phyloP scores from a whole-genome alignment of 2,797 vertebrate genomes.

The Balearica regulorum region DNA sequence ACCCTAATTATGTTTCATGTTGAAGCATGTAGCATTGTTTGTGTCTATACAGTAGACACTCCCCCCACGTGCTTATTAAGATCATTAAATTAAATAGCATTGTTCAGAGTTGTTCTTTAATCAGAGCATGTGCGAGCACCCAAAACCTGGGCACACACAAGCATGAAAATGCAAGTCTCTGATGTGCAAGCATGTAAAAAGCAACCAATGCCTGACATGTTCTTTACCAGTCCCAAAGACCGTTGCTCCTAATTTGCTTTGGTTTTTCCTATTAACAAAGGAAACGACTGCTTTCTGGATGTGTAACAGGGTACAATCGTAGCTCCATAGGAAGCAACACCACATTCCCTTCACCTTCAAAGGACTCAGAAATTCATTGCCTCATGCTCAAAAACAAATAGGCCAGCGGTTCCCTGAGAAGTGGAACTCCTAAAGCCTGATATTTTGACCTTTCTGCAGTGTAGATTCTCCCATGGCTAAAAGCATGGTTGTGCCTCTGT shows the following conservation, averaged over 20 bases:
- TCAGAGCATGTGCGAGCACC: conserved; percentile 13
- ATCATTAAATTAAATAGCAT: conserved; percentile 52
- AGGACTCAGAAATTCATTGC: not conserved
- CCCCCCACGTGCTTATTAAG: conserved; percentile 29
- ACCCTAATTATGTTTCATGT: conserved; percentile 54
- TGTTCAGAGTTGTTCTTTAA: conserved; percentile 27
- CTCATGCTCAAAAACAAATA: not conserved
- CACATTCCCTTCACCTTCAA: not conserved
- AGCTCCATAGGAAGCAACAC: not conserved
- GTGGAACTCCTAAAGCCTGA: not conserved
- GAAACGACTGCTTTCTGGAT: conserved; percentile 8
- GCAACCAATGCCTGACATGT: not conserved
- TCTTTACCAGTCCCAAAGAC: not conserved
- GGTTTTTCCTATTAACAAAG: not conserved
- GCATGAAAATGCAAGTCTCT: not conserved
- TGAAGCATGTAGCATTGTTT: conserved; percentile 51
- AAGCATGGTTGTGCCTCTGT: not conserved
- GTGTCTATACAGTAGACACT: conserved; percentile 38
- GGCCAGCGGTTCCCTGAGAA: not conserved
- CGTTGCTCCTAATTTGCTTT: not conserved
- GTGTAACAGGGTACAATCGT: not conserved
- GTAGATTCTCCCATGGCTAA: not conserved
- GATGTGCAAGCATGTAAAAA: not conserved
- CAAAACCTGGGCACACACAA: not conserved
- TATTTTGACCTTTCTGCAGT: not conserved